Evolutionary conservation across 2,113 vertebrate species (phyloP).

Genomic region (Felis chaus): DNA sequence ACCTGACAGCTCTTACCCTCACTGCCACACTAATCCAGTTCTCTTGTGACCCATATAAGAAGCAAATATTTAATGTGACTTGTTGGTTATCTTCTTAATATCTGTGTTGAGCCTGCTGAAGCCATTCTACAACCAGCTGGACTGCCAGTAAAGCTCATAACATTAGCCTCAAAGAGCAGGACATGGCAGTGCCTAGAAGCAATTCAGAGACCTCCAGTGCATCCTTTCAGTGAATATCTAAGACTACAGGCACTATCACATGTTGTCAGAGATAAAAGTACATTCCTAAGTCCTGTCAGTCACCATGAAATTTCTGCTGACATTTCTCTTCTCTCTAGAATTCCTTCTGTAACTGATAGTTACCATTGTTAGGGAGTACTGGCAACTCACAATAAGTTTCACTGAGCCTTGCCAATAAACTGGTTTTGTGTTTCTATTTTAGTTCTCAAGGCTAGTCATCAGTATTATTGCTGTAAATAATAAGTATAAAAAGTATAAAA

Average conservation of each 20-base stretch:
- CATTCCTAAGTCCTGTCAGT: neutral
- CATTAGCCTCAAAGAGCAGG: neutral
- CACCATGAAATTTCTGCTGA: conserved; percentile 37
- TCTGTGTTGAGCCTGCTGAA: neutral
- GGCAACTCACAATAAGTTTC: neutral
- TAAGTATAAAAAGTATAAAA: neutral
- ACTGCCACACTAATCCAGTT: neutral
- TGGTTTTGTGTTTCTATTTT: conserved; percentile 14
- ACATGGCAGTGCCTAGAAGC: neutral
- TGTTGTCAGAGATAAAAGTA: conserved; percentile 18
- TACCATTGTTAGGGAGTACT: neutral
- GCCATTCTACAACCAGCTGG: neutral
- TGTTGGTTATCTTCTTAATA: neutral
- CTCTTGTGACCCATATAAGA: conserved; percentile 6
- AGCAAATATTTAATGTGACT: conserved; percentile 37
- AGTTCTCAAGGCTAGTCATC: conserved; percentile 17
- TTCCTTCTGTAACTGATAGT: neutral
- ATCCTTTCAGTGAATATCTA: conserved; percentile 13
- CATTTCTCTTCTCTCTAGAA: conserved; percentile 31
- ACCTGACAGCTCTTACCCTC: neutral
- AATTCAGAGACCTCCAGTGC: neutral
- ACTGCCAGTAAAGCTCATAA: neutral
- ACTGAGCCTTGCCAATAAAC: neutral
- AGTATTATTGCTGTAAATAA: neutral
- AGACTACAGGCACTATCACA: neutral